Percentiles rank a stretch among this genome's conserved stretches.
Evolutionary conservation across 92 coral and sea anemone genomes (phyloP).

Genomic region (Porites divaricata): DNA sequence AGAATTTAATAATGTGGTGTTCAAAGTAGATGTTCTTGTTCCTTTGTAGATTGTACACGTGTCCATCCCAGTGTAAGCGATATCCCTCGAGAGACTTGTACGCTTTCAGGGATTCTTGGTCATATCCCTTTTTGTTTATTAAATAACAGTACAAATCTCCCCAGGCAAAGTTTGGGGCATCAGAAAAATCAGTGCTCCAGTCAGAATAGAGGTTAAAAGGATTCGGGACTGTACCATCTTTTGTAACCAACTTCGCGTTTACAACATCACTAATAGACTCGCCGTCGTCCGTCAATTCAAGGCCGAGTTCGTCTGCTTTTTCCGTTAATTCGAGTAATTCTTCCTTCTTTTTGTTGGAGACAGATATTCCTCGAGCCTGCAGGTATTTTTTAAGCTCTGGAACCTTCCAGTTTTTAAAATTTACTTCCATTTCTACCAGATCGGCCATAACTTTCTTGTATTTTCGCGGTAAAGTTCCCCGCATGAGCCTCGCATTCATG

Average conservation of each 20-base stretch:
- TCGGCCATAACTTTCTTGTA: constrained; percentile 32
- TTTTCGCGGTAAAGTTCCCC: constrained; percentile 34
- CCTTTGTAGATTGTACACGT: constrained; percentile 19
- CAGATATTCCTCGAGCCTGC: constrained; percentile 44
- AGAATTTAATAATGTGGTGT: constrained; percentile 18
- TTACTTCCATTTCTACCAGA: constrained; percentile 8
- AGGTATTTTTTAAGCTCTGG: constrained; percentile 32
- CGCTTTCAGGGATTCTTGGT: constrained; percentile 39
- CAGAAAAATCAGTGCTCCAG: constrained; percentile 50
- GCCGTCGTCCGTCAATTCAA: constrained; percentile 20
- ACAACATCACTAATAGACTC: constrained; percentile 18
- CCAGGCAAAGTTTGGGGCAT: constrained; percentile 32
- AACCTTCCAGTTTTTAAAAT: constrained; percentile 38
- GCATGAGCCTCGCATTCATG: constrained; percentile 44
- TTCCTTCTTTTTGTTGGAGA: constrained; percentile 38
- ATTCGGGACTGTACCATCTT: constrained; percentile 32
- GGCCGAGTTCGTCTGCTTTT: constrained; percentile 36
- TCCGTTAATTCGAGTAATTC: constrained; percentile 25
- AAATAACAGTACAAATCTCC: constrained; percentile 39
- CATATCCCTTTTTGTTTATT: constrained; percentile 31
- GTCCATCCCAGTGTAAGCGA: constrained; percentile 56
- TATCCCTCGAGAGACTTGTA: constrained; percentile 47
- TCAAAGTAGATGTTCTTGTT: constrained; percentile 18
- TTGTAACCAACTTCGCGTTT: constrained; percentile 33
- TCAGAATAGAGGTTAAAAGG: constrained; percentile 34